Percentiles rank a stretch among this genome's conserved stretches.
Conservation (phyloP, 1,140 invertebrate genomes). For the Trichomalopsis sarcophagae region DNA sequence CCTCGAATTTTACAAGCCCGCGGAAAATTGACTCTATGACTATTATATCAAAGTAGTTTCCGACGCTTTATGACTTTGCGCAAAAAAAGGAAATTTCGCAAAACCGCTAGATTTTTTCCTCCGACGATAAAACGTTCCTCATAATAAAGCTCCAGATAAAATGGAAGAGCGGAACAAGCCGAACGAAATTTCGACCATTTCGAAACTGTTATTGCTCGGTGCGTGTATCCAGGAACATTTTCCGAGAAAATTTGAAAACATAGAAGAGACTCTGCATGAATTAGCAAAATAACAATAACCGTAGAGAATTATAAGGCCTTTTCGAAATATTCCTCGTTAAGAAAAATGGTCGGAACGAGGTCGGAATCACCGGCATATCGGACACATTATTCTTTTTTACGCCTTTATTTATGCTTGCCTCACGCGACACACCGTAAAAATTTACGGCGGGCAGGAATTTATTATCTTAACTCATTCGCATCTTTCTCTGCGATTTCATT, state of each 20-base stretch:
- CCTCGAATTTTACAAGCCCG: not conserved
- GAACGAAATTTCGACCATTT: not conserved
- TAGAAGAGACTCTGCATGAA: not conserved
- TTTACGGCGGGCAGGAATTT: not conserved
- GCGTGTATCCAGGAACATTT: not conserved
- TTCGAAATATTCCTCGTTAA: not conserved
- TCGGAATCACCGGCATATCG: not conserved
- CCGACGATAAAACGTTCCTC: not conserved
- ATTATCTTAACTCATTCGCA: not conserved
- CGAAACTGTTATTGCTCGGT: not conserved
- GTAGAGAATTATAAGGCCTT: not conserved
- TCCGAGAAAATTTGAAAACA: not conserved
- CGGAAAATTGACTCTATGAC: not conserved
- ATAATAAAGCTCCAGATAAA: not conserved
- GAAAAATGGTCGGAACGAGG: not conserved
- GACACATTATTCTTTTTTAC: not conserved
- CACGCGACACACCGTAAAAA: conserved; percentile 5
- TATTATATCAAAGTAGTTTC: not conserved
- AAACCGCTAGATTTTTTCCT: not conserved
- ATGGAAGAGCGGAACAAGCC: not conserved
- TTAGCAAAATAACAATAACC: not conserved
- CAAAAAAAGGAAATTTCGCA: not conserved
- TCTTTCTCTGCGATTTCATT: not conserved
- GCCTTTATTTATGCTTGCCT: conserved; percentile 3
- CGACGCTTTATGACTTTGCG: not conserved